These are phyloP conservation scores for Tenodera sinensis DNA, from an alignment of 2,888 invertebrate genomes.

Conservation along the genomic window DNA sequence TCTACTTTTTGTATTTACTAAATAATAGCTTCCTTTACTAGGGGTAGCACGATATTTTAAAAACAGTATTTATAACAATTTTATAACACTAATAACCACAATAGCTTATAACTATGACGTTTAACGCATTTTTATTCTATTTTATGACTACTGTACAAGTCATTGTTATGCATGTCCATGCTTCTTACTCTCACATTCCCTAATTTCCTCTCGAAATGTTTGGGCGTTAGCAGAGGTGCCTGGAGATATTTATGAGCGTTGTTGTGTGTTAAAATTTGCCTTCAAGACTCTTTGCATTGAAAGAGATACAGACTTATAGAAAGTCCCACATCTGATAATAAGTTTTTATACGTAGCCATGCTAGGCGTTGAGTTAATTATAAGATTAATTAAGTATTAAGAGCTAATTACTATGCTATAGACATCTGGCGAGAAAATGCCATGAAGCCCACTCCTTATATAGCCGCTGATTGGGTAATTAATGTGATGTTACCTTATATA, in stretches of 20 bases:
- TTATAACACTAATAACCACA: no score
- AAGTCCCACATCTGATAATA: background rate
- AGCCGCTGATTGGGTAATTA: background rate
- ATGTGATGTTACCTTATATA: background rate
- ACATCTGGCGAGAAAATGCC: background rate
- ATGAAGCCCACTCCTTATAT: background rate
- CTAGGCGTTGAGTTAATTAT: background rate
- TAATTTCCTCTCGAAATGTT: background rate
- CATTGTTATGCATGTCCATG: background rate
- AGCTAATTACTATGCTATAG: background rate
- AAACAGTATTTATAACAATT: no score
- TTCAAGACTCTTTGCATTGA: background rate
- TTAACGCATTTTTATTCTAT: no score
- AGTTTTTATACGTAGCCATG: background rate
- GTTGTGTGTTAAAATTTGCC: background rate
- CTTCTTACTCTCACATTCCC: background rate
- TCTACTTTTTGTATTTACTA: no score
- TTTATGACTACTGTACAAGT: no score
- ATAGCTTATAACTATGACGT: no score
- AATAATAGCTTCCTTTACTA: no score
- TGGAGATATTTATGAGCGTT: background rate
- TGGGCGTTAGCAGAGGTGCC: background rate
- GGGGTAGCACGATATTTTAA: no score
- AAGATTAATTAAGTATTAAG: background rate
- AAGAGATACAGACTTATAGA: background rate